Base-by-base conservation (phyloP, 2,888 invertebrate genomes). In the Ephialtes manifestator region DNA sequence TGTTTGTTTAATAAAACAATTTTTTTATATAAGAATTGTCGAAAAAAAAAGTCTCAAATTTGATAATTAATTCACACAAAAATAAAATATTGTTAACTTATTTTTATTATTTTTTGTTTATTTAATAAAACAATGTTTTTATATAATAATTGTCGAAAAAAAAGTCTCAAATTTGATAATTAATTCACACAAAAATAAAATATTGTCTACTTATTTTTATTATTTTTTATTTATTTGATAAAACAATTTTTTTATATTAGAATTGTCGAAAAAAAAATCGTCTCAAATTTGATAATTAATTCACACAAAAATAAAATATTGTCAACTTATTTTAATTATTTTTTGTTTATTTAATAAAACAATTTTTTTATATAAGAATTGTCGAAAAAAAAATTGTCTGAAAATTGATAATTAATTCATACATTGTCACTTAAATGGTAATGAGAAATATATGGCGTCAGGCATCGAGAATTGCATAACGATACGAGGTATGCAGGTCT, bases 401-500 rank as follows among this genome's bases (percentile, higher is more conserved):
- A 28, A 58, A 28, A 31, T 13, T 1, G 13, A 55, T 55, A 48
- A 48, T 11, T 55, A 55, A 24, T 58, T 58, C 43, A 15, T n/a
- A 4, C 20, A 20, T 24, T 24, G 24, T 10, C 28, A 39, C 24
- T 31, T 4, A 39, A 24, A 8, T 18, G 8, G 13, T 53, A 55
- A 70, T 70, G 46, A 20, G 11, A 18, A 8, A 55, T 70, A 18
- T 63, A 39, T 51, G 8, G 60, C 35, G 81, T 70, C 67, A 55
- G 11, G 43, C 53, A 24, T 78, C 46, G 68, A 5, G 43, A 74
- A 78, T 84, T 75, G 84, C 68, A 63, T 81, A 81, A 78, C 74
- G 18, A 60, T 11, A 20, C 15, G 4, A 15, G 39, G 58, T 53
- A 48, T 13, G 43, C 51, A 51, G 11, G 24, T 55, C 5, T 24